Conservation (phyloP, 2,797 vertebrate species). For the Microchirus variegatus region DNA sequence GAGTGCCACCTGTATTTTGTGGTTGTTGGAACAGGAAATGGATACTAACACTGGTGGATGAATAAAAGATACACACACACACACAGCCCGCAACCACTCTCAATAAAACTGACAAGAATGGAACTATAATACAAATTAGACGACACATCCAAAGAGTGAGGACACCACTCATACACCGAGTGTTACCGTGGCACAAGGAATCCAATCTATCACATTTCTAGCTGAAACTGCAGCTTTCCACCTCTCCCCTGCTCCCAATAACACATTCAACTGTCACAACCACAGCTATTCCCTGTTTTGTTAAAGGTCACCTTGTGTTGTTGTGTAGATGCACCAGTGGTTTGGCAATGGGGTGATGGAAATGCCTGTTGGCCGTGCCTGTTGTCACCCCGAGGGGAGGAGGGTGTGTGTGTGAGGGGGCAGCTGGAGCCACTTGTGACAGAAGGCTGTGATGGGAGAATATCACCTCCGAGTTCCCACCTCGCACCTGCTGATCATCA, state of each 20-base stretch:
- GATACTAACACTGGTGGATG: too few relatives aligned
- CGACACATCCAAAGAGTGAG: background rate
- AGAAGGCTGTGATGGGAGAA: conserved; percentile 42
- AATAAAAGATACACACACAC: background rate
- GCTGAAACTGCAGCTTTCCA: conserved; percentile 33
- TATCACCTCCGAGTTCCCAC: conserved; percentile 36
- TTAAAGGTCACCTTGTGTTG: conserved; percentile 73
- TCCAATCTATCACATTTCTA: conserved; percentile 46
- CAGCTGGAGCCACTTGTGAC: conserved; percentile 62
- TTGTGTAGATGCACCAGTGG: conserved; percentile 59
- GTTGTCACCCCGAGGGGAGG: conserved; percentile 32
- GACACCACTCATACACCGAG: conserved; percentile 1
- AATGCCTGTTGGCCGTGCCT: conserved; percentile 51
- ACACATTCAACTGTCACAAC: conserved; percentile 16
- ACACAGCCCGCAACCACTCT: background rate
- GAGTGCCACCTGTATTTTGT: background rate
- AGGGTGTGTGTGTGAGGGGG: conserved; percentile 24
- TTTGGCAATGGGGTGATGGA: conserved; percentile 65
- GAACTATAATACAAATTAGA: background rate
- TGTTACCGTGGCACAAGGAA: conserved; percentile 23
- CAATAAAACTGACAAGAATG: background rate
- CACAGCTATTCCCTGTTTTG: conserved; percentile 40
- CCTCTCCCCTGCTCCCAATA: conserved; percentile 25
- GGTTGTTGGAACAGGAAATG: conserved; percentile 1
- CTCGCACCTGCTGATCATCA: conserved; percentile 53